A percentile compares a stretch with the other conserved stretches of the same genome.
Conservation (phyloP, 2,888 invertebrate species). For the Orthosia incerta region DNA sequence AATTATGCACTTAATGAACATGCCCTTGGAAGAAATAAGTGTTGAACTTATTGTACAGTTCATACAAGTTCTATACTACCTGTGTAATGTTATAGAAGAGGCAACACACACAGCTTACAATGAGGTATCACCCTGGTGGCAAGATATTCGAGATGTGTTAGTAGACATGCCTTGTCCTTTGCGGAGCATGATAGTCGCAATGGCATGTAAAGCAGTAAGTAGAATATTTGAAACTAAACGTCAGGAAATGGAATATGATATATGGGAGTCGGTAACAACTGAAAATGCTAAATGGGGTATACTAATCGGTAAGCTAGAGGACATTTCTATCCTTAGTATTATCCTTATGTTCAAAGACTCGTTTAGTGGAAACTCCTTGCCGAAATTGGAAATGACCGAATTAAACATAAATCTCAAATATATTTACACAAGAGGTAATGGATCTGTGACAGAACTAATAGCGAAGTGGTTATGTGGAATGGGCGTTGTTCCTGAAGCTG, state of each 20-base stretch:
- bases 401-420: constrained; percentile 93
- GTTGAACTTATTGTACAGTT: constrained; percentile 93
- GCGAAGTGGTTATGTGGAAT: constrained; percentile 96
- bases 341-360: constrained; percentile 91
- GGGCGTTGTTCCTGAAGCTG: constrained; percentile 92
- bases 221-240: constrained; percentile 84
- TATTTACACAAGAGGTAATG: constrained; percentile 92
- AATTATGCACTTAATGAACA: constrained; percentile 94
- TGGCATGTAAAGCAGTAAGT: constrained; percentile 95
- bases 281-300: constrained; percentile 97
- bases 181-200: constrained; percentile 95
- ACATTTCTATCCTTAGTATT: constrained; percentile 95
- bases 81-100: constrained; percentile 92
- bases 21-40: constrained; percentile 88
- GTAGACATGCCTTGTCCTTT: constrained; percentile 94
- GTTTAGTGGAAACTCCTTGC: constrained; percentile 83
- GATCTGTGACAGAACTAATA: constrained; percentile 97
- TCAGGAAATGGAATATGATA: constrained; percentile 90
- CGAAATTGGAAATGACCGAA: constrained; percentile 89
- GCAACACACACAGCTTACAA: constrained; percentile 92
- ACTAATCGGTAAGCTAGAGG: constrained; percentile 96
- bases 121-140: constrained; percentile 96
- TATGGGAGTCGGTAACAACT: constrained; percentile 96
- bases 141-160: constrained; percentile 93
- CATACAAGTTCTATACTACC: constrained; percentile 91